phyloP scores from a whole-genome alignment of 2,113 vertebrate species.

The Helogale parvula region DNA sequence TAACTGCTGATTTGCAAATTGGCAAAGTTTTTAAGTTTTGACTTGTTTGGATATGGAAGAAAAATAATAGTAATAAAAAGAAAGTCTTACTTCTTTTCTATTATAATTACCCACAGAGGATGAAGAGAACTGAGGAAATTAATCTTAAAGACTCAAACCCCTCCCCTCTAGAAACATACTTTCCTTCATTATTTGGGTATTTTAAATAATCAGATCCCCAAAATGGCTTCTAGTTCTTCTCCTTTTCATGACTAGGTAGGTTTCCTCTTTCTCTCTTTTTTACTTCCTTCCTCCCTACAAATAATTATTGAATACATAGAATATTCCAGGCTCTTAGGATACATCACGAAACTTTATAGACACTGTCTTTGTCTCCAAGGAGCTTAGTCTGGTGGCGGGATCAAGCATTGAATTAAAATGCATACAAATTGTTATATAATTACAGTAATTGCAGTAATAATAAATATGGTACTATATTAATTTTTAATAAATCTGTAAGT shows the following conservation, averaged over 20 bases:
- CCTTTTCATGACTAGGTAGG: neutral
- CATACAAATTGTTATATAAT: neutral
- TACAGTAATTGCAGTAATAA: neutral
- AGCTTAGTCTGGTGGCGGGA: neutral
- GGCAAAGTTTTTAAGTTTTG: slow-evolving; percentile 54
- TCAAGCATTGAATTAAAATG: neutral
- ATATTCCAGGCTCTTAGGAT: neutral
- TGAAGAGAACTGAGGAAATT: neutral
- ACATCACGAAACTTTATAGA: neutral
- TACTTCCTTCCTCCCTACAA: neutral
- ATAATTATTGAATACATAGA: neutral
- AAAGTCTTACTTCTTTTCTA: neutral
- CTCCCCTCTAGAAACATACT: neutral
- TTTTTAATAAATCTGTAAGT: neutral
- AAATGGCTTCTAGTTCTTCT: neutral
- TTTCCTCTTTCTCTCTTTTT: neutral
- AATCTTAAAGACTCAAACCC: neutral
- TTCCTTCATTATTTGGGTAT: neutral
- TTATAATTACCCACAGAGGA: neutral
- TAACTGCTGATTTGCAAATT: slow-evolving; percentile 51
- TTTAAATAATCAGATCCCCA: neutral
- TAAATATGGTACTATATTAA: neutral
- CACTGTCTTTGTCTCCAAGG: neutral
- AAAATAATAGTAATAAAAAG: neutral
- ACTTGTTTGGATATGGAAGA: slow-evolving; percentile 45